Conservation (phyloP, 2,888 invertebrate species). For the Cephus spinipes region DNA sequence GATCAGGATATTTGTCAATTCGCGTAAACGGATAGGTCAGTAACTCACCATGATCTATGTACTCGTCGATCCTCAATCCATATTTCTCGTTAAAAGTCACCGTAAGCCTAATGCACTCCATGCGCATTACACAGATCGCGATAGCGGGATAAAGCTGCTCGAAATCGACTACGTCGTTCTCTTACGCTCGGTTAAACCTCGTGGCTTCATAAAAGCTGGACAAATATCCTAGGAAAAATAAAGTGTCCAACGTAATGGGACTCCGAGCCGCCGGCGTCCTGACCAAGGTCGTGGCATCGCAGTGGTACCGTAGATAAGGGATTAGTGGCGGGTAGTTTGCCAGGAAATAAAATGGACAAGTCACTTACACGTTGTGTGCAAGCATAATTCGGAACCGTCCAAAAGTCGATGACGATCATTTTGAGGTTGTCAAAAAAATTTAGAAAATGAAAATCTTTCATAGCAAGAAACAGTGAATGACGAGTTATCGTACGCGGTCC, state of each 20-base stretch:
- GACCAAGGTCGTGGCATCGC: background rate
- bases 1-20: background rate
- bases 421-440: background rate
- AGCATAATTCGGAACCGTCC: background rate
- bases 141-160: background rate
- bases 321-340: background rate
- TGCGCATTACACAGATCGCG: background rate
- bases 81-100: background rate
- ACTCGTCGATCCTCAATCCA: background rate
- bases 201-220: background rate
- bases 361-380: background rate
- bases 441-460: background rate
- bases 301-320: too few species aligned
- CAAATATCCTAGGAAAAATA: background rate
- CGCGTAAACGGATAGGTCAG: background rate
- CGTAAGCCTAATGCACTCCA: background rate
- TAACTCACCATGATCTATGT: background rate
- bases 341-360: background rate
- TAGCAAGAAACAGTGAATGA: background rate
- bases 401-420: background rate
- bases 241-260: background rate
- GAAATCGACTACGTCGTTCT: background rate
- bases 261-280: background rate
- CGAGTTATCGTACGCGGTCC: background rate
- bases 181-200: background rate